phyloP scores from a whole-genome alignment of 2,888 invertebrate genomes.

The Blera fallax region DNA sequence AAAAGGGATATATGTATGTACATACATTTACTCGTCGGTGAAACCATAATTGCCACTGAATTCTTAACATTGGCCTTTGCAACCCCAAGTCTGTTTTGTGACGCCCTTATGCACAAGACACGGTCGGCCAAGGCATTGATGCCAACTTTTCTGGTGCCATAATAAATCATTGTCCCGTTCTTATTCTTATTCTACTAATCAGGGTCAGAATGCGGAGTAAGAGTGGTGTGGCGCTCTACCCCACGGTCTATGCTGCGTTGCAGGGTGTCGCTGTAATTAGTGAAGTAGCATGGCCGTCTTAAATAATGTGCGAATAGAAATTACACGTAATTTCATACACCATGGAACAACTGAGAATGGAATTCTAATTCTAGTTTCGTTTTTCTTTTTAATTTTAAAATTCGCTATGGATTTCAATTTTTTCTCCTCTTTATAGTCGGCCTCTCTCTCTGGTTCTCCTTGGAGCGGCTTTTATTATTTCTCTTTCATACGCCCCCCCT shows the following conservation, averaged over 20 bases:
- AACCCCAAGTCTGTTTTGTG: background rate
- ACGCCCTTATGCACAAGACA: slow-evolving; percentile 1
- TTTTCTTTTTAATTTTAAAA: slow-evolving; percentile 1
- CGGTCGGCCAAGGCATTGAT: slow-evolving; percentile 8
- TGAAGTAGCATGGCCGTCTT: background rate
- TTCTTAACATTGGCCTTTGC: slow-evolving; percentile 8
- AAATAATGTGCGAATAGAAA: slow-evolving; percentile 28
- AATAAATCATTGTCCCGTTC: slow-evolving; percentile 24
- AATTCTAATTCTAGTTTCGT: slow-evolving; percentile 1
- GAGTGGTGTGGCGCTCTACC: background rate
- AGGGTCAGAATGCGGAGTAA: background rate
- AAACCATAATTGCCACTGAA: slow-evolving; percentile 22
- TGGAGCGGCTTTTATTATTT: slow-evolving; percentile 7
- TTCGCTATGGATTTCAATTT: background rate
- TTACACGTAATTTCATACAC: slow-evolving; percentile 14
- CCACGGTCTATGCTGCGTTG: background rate
- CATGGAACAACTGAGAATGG: slow-evolving; percentile 3
- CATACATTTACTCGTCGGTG: background rate
- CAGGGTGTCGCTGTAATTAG: slow-evolving; percentile 19
- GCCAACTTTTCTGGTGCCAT: slow-evolving; percentile 14
- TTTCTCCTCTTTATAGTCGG: background rate
- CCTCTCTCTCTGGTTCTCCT: background rate
- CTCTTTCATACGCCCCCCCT: background rate
- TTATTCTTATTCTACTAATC: slow-evolving; percentile 17
- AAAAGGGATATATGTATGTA: background rate